phyloP scores from a whole-genome alignment of 2,113 vertebrate species.

The Notothenia coriiceps region DNA sequence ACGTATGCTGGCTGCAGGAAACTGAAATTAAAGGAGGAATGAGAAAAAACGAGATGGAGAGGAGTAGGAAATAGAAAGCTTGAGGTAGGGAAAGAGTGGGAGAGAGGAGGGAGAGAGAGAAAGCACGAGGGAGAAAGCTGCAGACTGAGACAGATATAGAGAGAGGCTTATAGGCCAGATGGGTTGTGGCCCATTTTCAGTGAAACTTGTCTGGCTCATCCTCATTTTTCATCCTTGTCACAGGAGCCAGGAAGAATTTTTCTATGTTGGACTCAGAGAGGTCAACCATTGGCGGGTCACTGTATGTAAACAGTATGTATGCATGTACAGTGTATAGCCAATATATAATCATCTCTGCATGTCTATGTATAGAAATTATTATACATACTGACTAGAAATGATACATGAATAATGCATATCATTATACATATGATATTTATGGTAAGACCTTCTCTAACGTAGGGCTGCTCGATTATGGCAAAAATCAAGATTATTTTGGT shows the following conservation, averaged over 20 bases:
- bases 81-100: neutral
- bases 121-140: conserved; percentile 16
- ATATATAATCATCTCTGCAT: neutral
- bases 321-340: neutral
- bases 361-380: neutral
- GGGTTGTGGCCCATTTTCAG: conserved; percentile 63
- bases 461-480: too few relatives aligned
- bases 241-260: conserved; percentile 36
- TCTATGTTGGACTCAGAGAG: conserved; percentile 11
- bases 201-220: conserved; percentile 28
- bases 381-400: neutral
- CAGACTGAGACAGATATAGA: conserved; percentile 33
- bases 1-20: conserved; percentile 3
- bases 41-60: neutral
- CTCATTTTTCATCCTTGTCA: conserved; percentile 28
- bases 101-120: conserved; percentile 15
- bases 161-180: conserved; percentile 41
- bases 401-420: neutral
- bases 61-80: neutral
- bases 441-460: neutral
- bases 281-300: conserved; percentile 3
- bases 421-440: conserved; percentile 1
- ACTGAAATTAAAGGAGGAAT: neutral
- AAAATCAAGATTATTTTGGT: too few relatives aligned
- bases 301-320: neutral